Evolutionary conservation across 2,888 invertebrate species (phyloP).

Genomic region (Eristalis tenax): DNA sequence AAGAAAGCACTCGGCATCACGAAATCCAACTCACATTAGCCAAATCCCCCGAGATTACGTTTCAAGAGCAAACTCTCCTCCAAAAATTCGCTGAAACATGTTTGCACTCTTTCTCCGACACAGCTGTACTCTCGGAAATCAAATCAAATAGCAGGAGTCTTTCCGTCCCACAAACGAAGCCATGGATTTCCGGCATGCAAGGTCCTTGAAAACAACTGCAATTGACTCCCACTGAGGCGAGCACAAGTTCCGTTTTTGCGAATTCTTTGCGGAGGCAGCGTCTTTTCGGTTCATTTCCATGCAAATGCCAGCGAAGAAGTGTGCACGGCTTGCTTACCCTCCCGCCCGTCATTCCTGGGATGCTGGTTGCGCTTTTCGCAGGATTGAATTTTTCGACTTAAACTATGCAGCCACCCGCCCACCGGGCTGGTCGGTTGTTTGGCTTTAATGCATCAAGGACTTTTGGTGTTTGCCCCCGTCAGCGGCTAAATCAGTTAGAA

Average conservation of each 20-base stretch:
- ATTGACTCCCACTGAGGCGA: not conserved
- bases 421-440: fast-evolving
- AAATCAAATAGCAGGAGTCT: not conserved
- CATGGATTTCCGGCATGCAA: not conserved
- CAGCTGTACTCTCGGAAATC: not conserved
- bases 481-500: not conserved
- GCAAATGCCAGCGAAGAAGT: slow-evolving; percentile 20
- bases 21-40: no score
- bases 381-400: not conserved
- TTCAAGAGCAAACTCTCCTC: no score
- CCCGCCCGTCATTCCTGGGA: not conserved
- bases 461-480: not conserved
- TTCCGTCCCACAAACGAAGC: not conserved
- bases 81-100: no score
- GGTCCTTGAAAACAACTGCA: not conserved
- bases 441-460: not conserved
- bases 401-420: not conserved
- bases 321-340: not conserved
- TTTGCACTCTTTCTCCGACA: no score
- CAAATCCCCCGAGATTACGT: no score
- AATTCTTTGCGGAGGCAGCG: not conserved
- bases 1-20: no score
- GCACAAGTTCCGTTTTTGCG: not conserved
- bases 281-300: slow-evolving; percentile 11
- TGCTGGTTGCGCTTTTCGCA: not conserved